Evolutionary conservation across 53 echinoderm and acorn worm species (phyloP).

Genomic region (Apostichopus leukothele): DNA sequence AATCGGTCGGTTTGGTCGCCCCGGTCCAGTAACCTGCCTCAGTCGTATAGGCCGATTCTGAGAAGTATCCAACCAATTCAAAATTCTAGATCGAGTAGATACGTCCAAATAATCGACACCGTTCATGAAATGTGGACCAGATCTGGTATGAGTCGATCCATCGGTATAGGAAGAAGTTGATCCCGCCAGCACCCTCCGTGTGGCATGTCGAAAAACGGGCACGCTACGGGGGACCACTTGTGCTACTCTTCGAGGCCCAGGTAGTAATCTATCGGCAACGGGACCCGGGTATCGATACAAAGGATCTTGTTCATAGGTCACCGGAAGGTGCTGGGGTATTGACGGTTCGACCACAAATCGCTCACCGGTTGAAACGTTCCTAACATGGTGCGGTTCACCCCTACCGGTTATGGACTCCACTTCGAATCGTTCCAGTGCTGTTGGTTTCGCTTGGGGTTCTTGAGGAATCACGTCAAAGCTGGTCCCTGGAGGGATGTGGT

Average conservation of each 20-base stretch:
- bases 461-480: conserved; percentile 4
- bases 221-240: neutral
- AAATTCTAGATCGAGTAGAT: conserved; percentile 27
- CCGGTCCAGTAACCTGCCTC: neutral
- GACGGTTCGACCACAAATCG: conserved; percentile 27
- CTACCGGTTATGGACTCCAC: conserved; percentile 30
- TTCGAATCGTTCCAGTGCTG: conserved; percentile 6
- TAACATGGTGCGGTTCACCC: neutral
- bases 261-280: neutral
- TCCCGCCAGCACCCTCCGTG: neutral
- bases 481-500: conserved; percentile 25
- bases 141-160: conserved; percentile 11
- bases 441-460: neutral
- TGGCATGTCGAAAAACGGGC: neutral
- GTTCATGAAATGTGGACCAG: conserved; percentile 44
- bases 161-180: conserved; percentile 29
- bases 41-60: conserved; percentile 3
- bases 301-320: neutral
- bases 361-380: conserved; percentile 22
- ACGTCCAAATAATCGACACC: conserved; percentile 39
- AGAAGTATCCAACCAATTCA: conserved; percentile 27
- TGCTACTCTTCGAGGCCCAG: neutral
- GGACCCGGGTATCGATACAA: neutral
- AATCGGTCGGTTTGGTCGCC: neutral
- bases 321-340: neutral